phyloP scores from a whole-genome alignment of 2,797 vertebrate species.

The Rhinogobio ventralis region DNA sequence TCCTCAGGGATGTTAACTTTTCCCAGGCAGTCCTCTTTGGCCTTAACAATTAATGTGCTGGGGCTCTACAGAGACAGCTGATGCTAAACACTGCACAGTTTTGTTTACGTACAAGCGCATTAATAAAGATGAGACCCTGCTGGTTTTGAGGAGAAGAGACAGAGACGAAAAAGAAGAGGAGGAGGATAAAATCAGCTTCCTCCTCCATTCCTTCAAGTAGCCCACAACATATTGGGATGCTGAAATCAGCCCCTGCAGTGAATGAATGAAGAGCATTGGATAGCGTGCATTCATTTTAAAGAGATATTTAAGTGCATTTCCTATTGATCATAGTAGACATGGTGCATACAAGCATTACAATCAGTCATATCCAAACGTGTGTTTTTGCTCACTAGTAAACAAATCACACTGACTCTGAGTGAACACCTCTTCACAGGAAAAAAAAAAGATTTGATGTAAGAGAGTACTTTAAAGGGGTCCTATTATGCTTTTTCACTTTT shows the following conservation, averaged over 20 bases:
- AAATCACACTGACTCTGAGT: not conserved
- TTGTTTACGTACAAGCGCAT: slow-evolving; percentile 66
- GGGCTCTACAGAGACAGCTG: slow-evolving; percentile 62
- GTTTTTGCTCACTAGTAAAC: not conserved
- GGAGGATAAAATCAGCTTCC: slow-evolving; percentile 33
- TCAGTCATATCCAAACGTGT: not conserved
- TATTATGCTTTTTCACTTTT: no score
- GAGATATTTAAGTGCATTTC: not conserved
- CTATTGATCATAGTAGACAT: not conserved
- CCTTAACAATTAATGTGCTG: slow-evolving; percentile 72
- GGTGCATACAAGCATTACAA: not conserved
- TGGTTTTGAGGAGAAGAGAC: slow-evolving; percentile 49
- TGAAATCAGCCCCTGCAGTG: slow-evolving; percentile 7
- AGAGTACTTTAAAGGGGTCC: not conserved
- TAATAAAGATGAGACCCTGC: slow-evolving; percentile 68
- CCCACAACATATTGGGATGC: slow-evolving; percentile 2
- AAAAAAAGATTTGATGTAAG: not conserved
- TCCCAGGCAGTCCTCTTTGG: slow-evolving; percentile 66
- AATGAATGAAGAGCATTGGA: not conserved
- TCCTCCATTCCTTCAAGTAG: slow-evolving; percentile 21
- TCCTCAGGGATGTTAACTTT: slow-evolving; percentile 72
- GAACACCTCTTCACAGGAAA: not conserved
- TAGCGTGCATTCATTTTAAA: not conserved
- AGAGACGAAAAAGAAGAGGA: slow-evolving; percentile 50
- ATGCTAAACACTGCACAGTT: slow-evolving; percentile 65